Percentiles rank a stretch among this genome's conserved stretches.
Evolutionary conservation across 30 jellyfish, hydroid and myxozoan genomes (phyloP).

Genomic region (Hydractinia echinata): DNA sequence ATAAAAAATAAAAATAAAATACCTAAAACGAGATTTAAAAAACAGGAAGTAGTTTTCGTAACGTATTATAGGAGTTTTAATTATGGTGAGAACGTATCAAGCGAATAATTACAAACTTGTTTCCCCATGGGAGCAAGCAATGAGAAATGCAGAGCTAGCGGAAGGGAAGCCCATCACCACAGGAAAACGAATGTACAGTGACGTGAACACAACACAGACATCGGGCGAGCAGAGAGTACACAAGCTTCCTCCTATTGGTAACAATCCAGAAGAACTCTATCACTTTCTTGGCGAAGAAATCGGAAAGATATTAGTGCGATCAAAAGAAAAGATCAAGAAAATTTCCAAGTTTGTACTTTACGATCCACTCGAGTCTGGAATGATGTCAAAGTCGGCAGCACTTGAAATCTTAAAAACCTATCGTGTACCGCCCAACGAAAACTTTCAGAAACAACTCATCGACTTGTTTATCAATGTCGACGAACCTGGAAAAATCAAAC

Average conservation of each 20-base stretch:
- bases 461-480: conserved; percentile 1
- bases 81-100: conserved; percentile 31
- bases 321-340: conserved; percentile 21
- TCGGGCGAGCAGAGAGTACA: neutral
- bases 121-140: conserved; percentile 40
- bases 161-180: conserved; percentile 2
- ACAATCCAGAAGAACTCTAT: conserved; percentile 9
- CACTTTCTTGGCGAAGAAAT: conserved; percentile 13
- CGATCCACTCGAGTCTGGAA: conserved; percentile 23
- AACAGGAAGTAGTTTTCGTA: neutral
- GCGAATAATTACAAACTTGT: neutral
- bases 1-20: neutral
- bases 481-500: neutral
- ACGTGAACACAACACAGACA: conserved; percentile 4
- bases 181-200: conserved; percentile 25
- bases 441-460: neutral
- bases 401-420: conserved; percentile 23
- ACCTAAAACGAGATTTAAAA: too few relatives aligned
- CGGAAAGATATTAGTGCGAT: conserved; percentile 19
- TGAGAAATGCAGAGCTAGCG: conserved; percentile 30
- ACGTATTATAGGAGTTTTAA: neutral
- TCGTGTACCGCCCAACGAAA: conserved; percentile 17
- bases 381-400: conserved; percentile 11
- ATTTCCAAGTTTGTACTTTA: conserved; percentile 7
- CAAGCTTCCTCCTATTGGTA: conserved; percentile 20